Evolutionary conservation across 1,140 invertebrate genomes (phyloP), one percentile per base, ranked within the genome.

Genomic region (Andricus grossulariae): DNA sequence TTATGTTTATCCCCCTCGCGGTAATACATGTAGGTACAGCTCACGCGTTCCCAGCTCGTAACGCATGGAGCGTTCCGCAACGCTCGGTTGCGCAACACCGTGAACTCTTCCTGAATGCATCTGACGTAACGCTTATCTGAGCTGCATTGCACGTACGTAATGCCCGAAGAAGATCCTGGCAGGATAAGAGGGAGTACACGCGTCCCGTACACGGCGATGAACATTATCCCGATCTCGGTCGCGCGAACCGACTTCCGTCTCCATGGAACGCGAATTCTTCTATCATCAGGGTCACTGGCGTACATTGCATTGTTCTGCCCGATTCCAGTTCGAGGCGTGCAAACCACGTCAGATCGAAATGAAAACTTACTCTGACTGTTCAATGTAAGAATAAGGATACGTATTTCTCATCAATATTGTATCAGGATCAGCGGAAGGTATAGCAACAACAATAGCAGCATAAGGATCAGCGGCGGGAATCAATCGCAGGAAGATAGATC

Each of bases 71-170:
- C 78, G 80, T 82, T 82, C 79, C 81, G 74, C 78, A 76, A 79
- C 77, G 81, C 78, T 84, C 78, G 76, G 82, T 86, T 87, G 80
- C 83, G 83, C 82, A 86, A 87, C 83, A 21, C 60, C 73, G 74
- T 78, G 79, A 74, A 21, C 80, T 86, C 84, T 86, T 85, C 84
- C 84, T 85, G 84, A 85, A 84, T 79, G 75, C 78, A 77, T 77
- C 82, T 83, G 84, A 84, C 83, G 84, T 84, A 87, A 85, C 81
- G 82, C 81, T 85, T 81, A 83, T 85, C 83, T 81, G 50, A 74
- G 71, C 54, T 77, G 81, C 78, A 82, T 72, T 77, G 77, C 80
- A 82, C 78, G 78, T 82, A 83, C 78, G 71, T 77, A 78, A 81
- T 76, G 77, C 78, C 73, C 73, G 73, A 75, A 82, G 80, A 80